phyloP scores from a whole-genome alignment of 2,888 invertebrate genomes.

The Oxyteleia sp. region DNA sequence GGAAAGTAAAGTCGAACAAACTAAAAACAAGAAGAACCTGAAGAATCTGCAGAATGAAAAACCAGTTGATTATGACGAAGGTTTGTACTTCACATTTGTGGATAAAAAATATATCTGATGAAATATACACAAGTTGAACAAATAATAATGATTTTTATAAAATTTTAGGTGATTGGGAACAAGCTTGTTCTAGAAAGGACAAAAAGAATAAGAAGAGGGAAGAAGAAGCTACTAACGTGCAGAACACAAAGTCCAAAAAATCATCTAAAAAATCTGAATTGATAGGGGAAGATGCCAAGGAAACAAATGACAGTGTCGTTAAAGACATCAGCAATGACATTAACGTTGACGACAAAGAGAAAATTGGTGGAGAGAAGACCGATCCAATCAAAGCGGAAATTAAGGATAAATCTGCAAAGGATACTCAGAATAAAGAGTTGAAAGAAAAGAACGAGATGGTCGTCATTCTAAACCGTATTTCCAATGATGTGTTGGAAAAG shows the following conservation, averaged over 20 bases:
- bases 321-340: constrained; percentile 87
- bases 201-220: constrained; percentile 92
- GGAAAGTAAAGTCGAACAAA: constrained; percentile 89
- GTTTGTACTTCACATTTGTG: constrained; percentile 84
- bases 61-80: constrained; percentile 92
- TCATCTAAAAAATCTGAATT: constrained; percentile 88
- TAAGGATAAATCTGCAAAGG: constrained; percentile 88
- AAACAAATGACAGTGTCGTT: constrained; percentile 86
- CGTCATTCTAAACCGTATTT: constrained; percentile 83
- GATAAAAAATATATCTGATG: too few relatives aligned
- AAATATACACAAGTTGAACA: not conserved
- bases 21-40: constrained; percentile 90
- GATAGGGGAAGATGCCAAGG: constrained; percentile 87
- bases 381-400: constrained; percentile 87
- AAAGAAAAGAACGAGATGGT: constrained; percentile 87
- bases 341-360: constrained; percentile 87
- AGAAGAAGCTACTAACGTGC: constrained; percentile 86
- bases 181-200: constrained; percentile 91
- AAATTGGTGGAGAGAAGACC: constrained; percentile 86
- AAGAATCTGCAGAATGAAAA: constrained; percentile 90
- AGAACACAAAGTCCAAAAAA: constrained; percentile 88
- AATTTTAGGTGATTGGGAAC: constrained; percentile 90
- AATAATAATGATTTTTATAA: not conserved
- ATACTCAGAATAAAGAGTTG: constrained; percentile 88
- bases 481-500: constrained; percentile 79